Percentiles rank a stretch among this genome's conserved stretches.
Evolutionary conservation across 2,113 vertebrate species (phyloP).

Genomic region (Gymnogyps californianus): DNA sequence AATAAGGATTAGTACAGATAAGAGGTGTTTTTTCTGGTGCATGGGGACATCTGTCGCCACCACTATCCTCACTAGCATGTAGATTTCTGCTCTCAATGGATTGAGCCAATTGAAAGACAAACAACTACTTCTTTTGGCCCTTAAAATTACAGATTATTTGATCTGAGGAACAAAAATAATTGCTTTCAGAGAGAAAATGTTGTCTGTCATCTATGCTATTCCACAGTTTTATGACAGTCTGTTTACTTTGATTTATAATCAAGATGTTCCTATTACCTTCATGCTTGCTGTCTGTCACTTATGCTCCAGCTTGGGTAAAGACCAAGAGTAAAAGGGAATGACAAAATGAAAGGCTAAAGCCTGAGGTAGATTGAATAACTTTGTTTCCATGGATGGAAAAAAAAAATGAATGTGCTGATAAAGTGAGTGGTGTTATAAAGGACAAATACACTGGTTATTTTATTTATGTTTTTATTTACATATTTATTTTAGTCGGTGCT

Average conservation of each 20-base stretch:
- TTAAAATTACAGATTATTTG: constrained; percentile 48
- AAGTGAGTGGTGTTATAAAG: background rate
- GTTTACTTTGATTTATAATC: constrained; percentile 60
- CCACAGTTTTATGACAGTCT: constrained; percentile 34
- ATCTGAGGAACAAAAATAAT: constrained; percentile 57
- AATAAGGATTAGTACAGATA: constrained; percentile 1
- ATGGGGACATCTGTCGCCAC: background rate
- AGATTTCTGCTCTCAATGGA: constrained; percentile 30
- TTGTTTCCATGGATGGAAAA: background rate
- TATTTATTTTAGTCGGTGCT: background rate
- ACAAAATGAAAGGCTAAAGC: background rate
- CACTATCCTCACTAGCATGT: background rate
- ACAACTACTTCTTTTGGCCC: background rate
- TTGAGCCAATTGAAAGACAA: constrained; percentile 23
- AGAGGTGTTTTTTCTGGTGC: background rate
- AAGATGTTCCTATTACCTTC: constrained; percentile 50
- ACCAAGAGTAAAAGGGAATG: background rate
- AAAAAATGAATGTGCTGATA: background rate
- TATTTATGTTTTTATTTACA: background rate
- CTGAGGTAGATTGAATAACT: background rate
- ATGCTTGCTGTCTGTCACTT: background rate
- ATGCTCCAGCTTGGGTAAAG: background rate
- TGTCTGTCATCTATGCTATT: constrained; percentile 17
- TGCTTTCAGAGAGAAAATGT: constrained; percentile 41
- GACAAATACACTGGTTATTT: background rate